Conservation (phyloP, 2,113 vertebrate species). For the Tetrax tetrax region DNA sequence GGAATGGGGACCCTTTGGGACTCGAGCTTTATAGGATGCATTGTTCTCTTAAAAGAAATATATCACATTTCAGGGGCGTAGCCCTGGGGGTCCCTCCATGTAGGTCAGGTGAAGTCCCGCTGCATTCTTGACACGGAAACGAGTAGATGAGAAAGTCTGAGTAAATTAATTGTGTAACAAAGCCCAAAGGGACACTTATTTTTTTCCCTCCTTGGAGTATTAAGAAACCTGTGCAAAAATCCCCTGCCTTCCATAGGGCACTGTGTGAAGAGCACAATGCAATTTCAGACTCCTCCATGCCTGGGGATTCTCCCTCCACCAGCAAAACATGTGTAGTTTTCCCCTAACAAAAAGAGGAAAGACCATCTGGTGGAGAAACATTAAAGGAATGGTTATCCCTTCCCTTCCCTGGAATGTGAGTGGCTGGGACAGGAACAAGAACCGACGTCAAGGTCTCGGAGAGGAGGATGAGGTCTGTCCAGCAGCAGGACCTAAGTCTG, state of each 20-base stretch:
- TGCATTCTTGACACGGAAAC: neutral
- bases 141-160: neutral
- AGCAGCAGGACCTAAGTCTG: neutral
- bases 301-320: neutral
- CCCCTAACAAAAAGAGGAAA: neutral
- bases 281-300: neutral
- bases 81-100: fast-evolving
- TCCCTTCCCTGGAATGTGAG: neutral
- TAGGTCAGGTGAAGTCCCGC: neutral
- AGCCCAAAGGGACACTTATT: neutral
- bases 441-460: neutral
- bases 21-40: neutral
- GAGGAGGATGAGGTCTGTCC: neutral
- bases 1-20: neutral
- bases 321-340: neutral
- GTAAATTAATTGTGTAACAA: neutral
- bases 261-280: neutral
- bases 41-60: neutral
- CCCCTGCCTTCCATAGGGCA: neutral
- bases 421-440: neutral
- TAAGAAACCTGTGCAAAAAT: neutral
- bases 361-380: neutral
- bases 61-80: neutral
- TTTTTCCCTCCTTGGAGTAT: fast-evolving
- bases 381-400: neutral